Evolutionary conservation across 2,888 invertebrate species (phyloP).

Genomic region (Cataglyphis albicans): DNA sequence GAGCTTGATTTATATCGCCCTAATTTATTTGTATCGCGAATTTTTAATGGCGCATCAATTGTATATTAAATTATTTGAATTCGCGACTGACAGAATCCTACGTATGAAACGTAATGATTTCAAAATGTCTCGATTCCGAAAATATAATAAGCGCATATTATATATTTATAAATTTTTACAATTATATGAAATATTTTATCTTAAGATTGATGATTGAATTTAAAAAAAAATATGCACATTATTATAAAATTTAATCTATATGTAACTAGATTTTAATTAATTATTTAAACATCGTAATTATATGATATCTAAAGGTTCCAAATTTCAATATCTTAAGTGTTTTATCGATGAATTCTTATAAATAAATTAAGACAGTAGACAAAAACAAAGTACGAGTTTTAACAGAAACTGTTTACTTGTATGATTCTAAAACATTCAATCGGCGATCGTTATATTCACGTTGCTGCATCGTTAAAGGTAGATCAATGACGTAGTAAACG

Average conservation of each 20-base stretch:
- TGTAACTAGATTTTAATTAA: too few species aligned
- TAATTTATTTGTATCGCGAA: slow-evolving; percentile 47
- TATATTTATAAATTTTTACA: not conserved
- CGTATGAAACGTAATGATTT: slow-evolving; percentile 26
- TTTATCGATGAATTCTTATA: not conserved
- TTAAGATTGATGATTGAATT: not conserved
- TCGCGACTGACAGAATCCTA: slow-evolving; percentile 10
- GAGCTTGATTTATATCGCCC: slow-evolving; percentile 29
- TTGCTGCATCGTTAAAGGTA: slow-evolving; percentile 23
- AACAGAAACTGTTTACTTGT: not conserved
- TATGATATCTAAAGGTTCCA: not conserved
- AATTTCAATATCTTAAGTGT: not conserved
- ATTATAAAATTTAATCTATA: not conserved
- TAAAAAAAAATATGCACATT: not conserved
- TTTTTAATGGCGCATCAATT: slow-evolving; percentile 40
- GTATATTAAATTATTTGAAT: slow-evolving; percentile 41
- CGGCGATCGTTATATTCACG: slow-evolving; percentile 9
- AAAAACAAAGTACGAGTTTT: not conserved
- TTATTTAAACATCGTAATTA: not conserved
- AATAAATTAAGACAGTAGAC: not conserved
- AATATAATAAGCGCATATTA: slow-evolving; percentile 21
- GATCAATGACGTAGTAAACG: slow-evolving; percentile 48
- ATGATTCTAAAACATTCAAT: not conserved
- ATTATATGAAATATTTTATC: not conserved
- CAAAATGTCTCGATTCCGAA: slow-evolving; percentile 18